Base-by-base conservation (phyloP, 64 coral and sea anemone genomes). In the Trachythela sp. region DNA sequence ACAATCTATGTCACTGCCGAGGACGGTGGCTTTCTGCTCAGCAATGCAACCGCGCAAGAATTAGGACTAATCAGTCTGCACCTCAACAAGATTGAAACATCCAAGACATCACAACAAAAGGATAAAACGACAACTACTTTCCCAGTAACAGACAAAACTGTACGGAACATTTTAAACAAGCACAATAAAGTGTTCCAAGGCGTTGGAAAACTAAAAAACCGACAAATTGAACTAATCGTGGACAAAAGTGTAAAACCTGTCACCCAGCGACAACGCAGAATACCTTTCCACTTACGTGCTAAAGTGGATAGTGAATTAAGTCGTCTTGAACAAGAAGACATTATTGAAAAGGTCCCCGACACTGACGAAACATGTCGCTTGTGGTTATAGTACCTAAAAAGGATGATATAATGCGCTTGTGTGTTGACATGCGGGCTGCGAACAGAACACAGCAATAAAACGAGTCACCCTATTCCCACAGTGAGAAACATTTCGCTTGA, bases 271-370 rank as follows among this genome's bases (percentile, higher is more conserved):
- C 75, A 36, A 15, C 75, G 8, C 0, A n/a, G 75, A 0, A 37
- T 80, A 34, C 75, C 75, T 4, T 37, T 80, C 33, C 75, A 80
- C 20, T 37, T 80, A 30, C 75, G 75, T 7, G 9, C 8, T 15
- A 80, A 80, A 40, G 75, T 80, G 32, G 75, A 80, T 4, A 80
- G 14, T 36, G 75, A 36, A 80, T 2, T 80, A 80, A 36, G 31
- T 9, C 8, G 8, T 2, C 20, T 80, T 11, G 27, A 34, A 0
- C 27, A 80, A 36, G 75, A 36, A 2, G 75, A 10, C 34, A 10
- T 80, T 36, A 80, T 80, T 36, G 75, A 80, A 37, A 80, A 36
- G 34, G 75, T 80, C 9, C 75, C 75, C 8, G 75, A 80, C 30
- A 80, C 8, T 40, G 20, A 9, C 13, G 9, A n/a, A 15, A 80